Percentiles rank a stretch among this genome's conserved stretches.
These are phyloP conservation scores for Pseudanteris insignis DNA, from an alignment of 2,888 invertebrate species.

Conservation along the genomic window DNA sequence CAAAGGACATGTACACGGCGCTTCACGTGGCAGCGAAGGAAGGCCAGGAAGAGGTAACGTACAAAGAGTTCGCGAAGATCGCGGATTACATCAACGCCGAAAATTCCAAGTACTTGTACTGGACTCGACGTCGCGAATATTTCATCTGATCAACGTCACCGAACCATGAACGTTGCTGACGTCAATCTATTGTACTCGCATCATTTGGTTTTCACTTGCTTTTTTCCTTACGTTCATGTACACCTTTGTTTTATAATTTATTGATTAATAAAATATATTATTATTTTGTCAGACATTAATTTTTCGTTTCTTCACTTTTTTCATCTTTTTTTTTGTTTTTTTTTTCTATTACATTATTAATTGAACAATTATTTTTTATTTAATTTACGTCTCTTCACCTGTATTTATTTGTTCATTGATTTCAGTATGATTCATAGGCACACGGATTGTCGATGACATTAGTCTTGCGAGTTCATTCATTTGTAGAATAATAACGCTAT, in stretches of 20 bases:
- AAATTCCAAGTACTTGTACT: constrained; percentile 61
- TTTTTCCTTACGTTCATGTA: constrained; percentile 47
- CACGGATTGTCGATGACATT: constrained; percentile 13
- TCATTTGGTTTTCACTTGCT: constrained; percentile 37
- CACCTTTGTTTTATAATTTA: constrained; percentile 50
- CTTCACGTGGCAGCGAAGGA: constrained; percentile 98
- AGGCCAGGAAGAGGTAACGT: constrained; percentile 71
- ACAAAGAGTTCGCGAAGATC: constrained; percentile 61
- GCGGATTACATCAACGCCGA: constrained; percentile 59
- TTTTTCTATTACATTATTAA: background rate
- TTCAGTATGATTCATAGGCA: background rate
- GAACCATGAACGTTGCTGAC: no score
- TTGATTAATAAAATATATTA: constrained; percentile 45
- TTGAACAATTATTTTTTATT: background rate
- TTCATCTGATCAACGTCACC: constrained; percentile 61
- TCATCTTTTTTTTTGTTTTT: no score
- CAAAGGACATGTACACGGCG: constrained; percentile 95
- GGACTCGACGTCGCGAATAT: constrained; percentile 62
- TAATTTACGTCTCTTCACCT: background rate
- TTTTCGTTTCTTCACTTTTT: constrained; percentile 28
- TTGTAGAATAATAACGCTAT: constrained; percentile 7
- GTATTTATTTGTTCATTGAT: background rate
- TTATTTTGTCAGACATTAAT: constrained; percentile 27
- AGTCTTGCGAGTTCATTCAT: constrained; percentile 12
- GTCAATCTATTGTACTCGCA: constrained; percentile 18